Evolutionary conservation across 2,797 vertebrate genomes (phyloP), one percentile per base, ranked within the genome.

Genomic region (Pachyuromys duprasi): DNA sequence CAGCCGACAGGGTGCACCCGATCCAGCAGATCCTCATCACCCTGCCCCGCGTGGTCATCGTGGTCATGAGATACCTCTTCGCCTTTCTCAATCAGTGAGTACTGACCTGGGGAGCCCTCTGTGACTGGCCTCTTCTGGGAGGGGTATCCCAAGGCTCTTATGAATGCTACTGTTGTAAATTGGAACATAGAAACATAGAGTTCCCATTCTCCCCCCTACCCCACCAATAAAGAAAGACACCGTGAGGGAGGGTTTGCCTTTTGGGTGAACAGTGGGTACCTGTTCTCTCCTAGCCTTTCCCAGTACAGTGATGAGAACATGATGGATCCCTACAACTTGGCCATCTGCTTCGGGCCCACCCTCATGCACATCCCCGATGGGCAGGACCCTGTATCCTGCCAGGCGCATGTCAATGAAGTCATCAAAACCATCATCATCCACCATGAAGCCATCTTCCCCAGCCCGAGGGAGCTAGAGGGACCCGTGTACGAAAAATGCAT

Each of bases 281-380:
- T 79, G 97, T 95, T 98, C 88, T 98, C 67, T 96, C 97, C 87
- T 98, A 99, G 99, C 98, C 97, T 99, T 96, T 99, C 99, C 0
- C 99, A 99, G 98, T 99, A 99, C 98, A 99, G 99, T 0, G 99
- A 99, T 91, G 99, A 99, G 98, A 99, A 99, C 99, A 99, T 99
- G 99, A 99, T 99, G 99, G 99, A 99, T 97, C 99, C 99, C 94
- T 99, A 99, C 98, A 99, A 99, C 98, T 97, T 99, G 97, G 99
- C 99, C 96, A 99, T 99, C 98, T 99, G 99, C 99, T 99, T 99
- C 8, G 99, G 99, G 90, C 99, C 99, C 96, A 99, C 99, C 1
- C 98, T 99, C 98, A 99, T 99, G 99, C 99, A 99, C 95, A 99
- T 99, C 91, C 99, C 99, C 0, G 99, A 99, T 0, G 99, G 99